Percentiles rank a stretch among this genome's conserved stretches.
Evolutionary conservation across 2,797 vertebrate species (phyloP).

Genomic region (Crocodylus rhombifer): DNA sequence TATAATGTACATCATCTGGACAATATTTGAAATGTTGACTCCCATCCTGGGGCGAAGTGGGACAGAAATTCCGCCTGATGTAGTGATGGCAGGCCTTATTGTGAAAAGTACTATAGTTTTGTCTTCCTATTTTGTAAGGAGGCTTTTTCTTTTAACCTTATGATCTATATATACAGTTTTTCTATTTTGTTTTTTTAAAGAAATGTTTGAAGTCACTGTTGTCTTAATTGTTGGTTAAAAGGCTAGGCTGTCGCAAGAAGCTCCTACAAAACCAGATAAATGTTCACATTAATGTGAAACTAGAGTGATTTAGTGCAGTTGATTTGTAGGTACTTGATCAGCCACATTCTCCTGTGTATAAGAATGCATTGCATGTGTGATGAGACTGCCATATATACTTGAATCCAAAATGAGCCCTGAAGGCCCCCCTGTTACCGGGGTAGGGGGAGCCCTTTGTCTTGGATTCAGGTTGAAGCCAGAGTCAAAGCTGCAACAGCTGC

Average conservation of each 20-base stretch:
- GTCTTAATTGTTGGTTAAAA: not conserved
- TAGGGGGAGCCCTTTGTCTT: no score
- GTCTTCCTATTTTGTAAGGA: slow-evolving; percentile 95
- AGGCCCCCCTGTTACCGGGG: no score
- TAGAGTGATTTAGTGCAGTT: not conserved
- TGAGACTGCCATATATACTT: no score
- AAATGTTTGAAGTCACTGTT: not conserved
- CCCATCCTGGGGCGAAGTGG: slow-evolving; percentile 97
- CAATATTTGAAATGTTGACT: slow-evolving; percentile 96
- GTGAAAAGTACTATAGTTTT: slow-evolving; percentile 88
- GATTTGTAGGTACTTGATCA: not conserved
- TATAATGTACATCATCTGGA: slow-evolving; percentile 94
- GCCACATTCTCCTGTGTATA: not conserved
- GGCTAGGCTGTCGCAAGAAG: not conserved
- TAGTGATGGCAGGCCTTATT: slow-evolving; percentile 90
- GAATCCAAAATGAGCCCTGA: no score
- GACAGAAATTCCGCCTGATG: slow-evolving; percentile 93
- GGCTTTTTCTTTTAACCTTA: not conserved
- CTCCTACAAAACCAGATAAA: not conserved
- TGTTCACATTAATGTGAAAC: not conserved
- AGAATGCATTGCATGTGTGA: no score
- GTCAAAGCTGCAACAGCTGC: no score
- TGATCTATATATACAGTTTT: not conserved
- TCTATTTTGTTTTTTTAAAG: not conserved
- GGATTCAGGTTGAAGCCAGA: no score